Evolutionary conservation across 2,797 vertebrate genomes (phyloP).

Genomic region (Halcyon chelicuti): DNA sequence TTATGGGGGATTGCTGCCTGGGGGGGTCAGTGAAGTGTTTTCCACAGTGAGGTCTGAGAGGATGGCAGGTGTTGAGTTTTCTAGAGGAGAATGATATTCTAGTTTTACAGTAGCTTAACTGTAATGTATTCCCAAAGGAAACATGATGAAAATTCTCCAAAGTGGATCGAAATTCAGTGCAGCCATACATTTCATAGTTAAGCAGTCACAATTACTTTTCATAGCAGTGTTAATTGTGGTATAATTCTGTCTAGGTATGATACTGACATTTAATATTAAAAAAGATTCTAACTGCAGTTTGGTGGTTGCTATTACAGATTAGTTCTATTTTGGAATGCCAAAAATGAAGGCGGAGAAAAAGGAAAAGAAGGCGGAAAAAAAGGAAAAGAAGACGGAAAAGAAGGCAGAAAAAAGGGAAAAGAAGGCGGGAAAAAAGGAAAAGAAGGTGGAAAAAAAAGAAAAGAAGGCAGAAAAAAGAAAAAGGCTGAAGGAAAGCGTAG

Average conservation of each 20-base stretch:
- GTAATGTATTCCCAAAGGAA: neutral
- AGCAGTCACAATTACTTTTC: neutral
- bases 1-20: neutral
- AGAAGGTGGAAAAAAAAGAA: neutral
- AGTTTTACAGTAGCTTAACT: neutral
- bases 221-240: rapidly evolving
- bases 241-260: rapidly evolving
- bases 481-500: neutral
- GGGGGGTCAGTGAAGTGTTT: neutral
- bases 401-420: neutral
- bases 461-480: constrained; percentile 51
- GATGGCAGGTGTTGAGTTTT: rapidly evolving
- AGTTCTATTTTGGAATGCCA: constrained; percentile 35
- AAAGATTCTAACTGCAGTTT: neutral
- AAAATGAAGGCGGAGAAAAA: constrained; percentile 23
- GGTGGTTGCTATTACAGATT: neutral
- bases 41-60: neutral
- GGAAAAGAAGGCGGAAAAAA: neutral
- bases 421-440: neutral
- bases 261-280: neutral
- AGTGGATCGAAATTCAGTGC: neutral
- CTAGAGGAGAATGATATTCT: neutral
- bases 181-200: neutral
- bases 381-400: neutral
- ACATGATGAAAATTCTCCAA: neutral